Base-by-base conservation (phyloP, 1,140 invertebrate genomes). In the Bombus consobrinus region DNA sequence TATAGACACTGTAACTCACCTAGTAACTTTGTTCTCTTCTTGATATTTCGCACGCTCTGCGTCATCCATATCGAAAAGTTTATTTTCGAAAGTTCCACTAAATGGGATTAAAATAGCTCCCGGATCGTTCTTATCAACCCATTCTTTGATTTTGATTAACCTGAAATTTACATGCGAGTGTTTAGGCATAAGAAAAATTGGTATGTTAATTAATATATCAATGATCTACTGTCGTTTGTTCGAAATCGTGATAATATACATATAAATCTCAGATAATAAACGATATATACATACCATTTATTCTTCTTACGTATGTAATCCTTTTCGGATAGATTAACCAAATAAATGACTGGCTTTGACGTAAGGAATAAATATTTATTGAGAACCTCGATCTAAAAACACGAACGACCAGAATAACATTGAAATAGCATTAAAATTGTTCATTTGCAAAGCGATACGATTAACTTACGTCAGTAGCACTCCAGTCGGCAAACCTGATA, bases 261-360 rank as follows among this genome's bases (percentile, higher is more conserved):
- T 32, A 47, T 37, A 68, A 6, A 64, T 43, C 12, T 2, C 25
- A n/a, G 25, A 57, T 71, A 66, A 64, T 22, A 39, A 69, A 69
- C 37, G 32, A 28, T 6, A 9, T 22, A 37, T 80, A 83, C 94
- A 94, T 95, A 98, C 98, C 98, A 99, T 96, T 99, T 99, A 94
- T 99, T 99, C 95, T 99, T 99, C 96, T 99, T 99, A 90, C 98
- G 97, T 91, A 99, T 99, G 94, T 99, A 99, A 95, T 99, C 99
- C 94, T 99, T 99, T 94, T 99, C 99, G 0, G 99, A 98, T 66
- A 99, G 96, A 95, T 99, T 99, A 0, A 99, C 97, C 78, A 99
- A 95, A 95, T 99, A 99, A 92, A 99, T 98, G 71, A 98, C 98
- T 12, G 99, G 99, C 94, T 99, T 99, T 0, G 99, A 98, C n/a